phyloP scores from a whole-genome alignment of 2,888 invertebrate genomes.

The Acrobasis consociella region DNA sequence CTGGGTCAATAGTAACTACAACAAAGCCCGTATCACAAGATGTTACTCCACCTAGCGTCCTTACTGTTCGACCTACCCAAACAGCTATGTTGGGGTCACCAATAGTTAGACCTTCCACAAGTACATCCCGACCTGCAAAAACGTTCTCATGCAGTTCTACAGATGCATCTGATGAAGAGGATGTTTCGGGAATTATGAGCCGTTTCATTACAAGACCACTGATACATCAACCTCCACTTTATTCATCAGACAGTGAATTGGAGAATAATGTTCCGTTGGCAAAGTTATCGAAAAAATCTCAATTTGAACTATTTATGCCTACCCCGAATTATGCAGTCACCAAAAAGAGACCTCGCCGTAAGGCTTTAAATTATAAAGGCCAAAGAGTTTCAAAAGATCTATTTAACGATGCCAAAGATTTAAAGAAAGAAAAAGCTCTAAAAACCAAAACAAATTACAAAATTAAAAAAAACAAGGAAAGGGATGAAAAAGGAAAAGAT shows the following conservation, averaged over 20 bases:
- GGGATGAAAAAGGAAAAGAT: slow-evolving; percentile 9
- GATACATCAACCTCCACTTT: slow-evolving; percentile 2
- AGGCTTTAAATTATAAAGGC: slow-evolving; percentile 14
- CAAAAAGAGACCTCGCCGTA: slow-evolving; percentile 13
- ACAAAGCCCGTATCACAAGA: slow-evolving; percentile 10
- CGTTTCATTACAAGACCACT: no score
- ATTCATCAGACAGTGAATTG: slow-evolving; percentile 18
- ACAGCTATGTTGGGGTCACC: no score
- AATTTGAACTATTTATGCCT: slow-evolving; percentile 8
- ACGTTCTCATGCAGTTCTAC: no score
- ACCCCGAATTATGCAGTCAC: slow-evolving; percentile 17
- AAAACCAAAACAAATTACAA: slow-evolving; percentile 6
- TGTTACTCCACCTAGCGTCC: slow-evolving; percentile 9
- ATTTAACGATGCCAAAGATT: slow-evolving; percentile 3
- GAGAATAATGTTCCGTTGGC: slow-evolving; percentile 17
- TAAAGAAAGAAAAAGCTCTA: slow-evolving; percentile 16
- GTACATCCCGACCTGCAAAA: no score
- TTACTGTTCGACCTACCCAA: slow-evolving; percentile 13
- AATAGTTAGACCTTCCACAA: no score
- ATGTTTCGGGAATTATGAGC: no score
- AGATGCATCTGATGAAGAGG: no score
- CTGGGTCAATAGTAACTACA: slow-evolving; percentile 9
- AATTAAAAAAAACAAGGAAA: no score
- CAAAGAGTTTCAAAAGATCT: slow-evolving; percentile 3
- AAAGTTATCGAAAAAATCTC: slow-evolving; percentile 15